Evolutionary conservation across 2,113 vertebrate genomes (phyloP), one percentile per base, ranked within the genome.

Genomic region (Coturnix japonica): DNA sequence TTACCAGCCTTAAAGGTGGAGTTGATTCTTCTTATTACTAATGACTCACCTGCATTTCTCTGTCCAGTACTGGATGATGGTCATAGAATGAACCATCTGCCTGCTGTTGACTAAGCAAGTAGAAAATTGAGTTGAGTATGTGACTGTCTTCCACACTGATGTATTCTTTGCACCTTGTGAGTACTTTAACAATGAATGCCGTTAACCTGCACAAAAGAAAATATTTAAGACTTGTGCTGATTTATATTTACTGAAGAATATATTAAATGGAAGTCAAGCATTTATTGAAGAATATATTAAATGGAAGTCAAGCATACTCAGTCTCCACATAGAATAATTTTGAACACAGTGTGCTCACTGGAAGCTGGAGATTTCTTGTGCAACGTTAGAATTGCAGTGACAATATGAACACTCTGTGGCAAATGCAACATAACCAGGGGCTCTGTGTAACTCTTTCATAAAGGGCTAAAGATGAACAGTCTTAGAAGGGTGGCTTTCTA

Each of bases 141-240:
- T 98, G 93, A 9, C 88, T 57, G 7, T 85, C 37, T 44, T 96
- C 81, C 56, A 97, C 28, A 2, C 8, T 4, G 18, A 39, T 74
- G 47, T 90, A 59, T 31, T 7, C 80, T 89, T 39, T 71, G 75
- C 97, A 81, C 44, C 98, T 71, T 7, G 97, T 98, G 65, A 98
- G 81, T 33, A 98, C 96, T 94, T 98, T 98, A 41, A 98, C 96
- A 60, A 98, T 94, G 75, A 97, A 96, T 8, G 98, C 98, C 67
- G 98, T 98, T 76, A 97, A 85, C 98, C 98, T 98, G 87, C 8
- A 56, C 13, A 39, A 87, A 94, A 76, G 9, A 91, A 75, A 70
- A 49, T 11, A 30, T 81, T 79, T 23, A 21, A 53, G 65, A 85
- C 9, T 84, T 81, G 7, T 81, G 57, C 16, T 89, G 35, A 57